A percentile compares a stretch with the other conserved stretches of the same genome.
Conservation (phyloP, 2,888 invertebrate genomes). For the Conistra vaccinii region DNA sequence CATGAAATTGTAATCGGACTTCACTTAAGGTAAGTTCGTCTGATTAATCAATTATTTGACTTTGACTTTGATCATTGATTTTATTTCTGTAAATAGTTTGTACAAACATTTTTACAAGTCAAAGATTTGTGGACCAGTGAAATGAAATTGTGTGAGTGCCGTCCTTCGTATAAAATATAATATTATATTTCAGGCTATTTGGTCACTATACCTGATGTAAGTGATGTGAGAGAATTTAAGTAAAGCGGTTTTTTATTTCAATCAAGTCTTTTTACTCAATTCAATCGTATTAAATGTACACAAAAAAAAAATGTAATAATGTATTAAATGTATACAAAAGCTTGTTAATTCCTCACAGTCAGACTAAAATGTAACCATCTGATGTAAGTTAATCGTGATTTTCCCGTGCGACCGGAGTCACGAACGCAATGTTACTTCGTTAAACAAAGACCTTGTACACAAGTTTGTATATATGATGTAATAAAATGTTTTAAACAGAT, state of each 20-base stretch:
- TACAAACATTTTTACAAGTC: too few species aligned
- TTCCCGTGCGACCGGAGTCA: conserved; percentile 46
- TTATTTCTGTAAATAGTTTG: too few species aligned
- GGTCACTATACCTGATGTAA: too few species aligned
- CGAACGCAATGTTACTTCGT: conserved; percentile 50
- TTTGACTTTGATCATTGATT: too few species aligned
- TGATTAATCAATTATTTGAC: too few species aligned
- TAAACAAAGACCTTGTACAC: conserved; percentile 51
- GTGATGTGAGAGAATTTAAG: neutral
- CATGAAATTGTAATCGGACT: too few species aligned
- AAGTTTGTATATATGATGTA: conserved; percentile 41
- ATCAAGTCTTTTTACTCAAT: too few species aligned
- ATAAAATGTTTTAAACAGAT: conserved; percentile 45
- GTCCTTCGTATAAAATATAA: neutral
- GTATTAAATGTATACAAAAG: conserved; percentile 7
- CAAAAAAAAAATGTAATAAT: too few species aligned
- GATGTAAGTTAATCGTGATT: conserved; percentile 49
- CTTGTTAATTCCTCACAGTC: conserved; percentile 15
- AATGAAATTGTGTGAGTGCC: too few species aligned
- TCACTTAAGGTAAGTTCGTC: too few species aligned
- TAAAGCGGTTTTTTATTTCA: neutral
- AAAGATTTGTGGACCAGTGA: neutral
- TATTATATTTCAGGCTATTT: neutral
- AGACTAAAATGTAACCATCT: conserved; percentile 39
- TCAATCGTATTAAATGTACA: neutral